Base-by-base conservation (phyloP, 2,113 vertebrate genomes). In the Pseudopipra pipra region DNA sequence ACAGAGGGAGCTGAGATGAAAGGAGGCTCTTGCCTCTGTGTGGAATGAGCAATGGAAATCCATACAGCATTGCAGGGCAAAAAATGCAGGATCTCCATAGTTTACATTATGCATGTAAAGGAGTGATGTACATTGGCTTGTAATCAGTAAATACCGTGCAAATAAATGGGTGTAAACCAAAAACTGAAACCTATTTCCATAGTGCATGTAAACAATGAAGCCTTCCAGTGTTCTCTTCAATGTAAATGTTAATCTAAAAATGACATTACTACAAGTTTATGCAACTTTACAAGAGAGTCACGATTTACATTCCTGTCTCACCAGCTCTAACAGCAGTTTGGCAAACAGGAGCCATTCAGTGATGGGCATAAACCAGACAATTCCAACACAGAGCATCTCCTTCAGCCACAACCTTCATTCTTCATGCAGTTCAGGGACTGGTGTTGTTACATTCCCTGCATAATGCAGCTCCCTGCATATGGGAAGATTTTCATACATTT, bases 1-100 rank as follows among this genome's bases (percentile, higher is more conserved):
- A 92, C 87, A 89, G 94, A 89, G 85, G 76, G 94, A 95, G 74
- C 81, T 75, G 93, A 97, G 96, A 97, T 95, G 92, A 97, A 96
- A 96, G 84, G 89, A 94, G 58, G 52, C 70, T 87, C 77, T 95
- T 70, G 41, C 56, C 87, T 92, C 82, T 11, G 3, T 58, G 86
- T 79, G 73, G 90, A 88, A 94, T 85, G 80, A 94, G 61, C 63
- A 87, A 10, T 62, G 49, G 93, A 12, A 96, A 95, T 80, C 80
- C 15, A 33, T 44, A 46, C 61, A 62, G 84, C 24, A 33, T 28
- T 56, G 70, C 39, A 68, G 33, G 87, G 74, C 87, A 86, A 92
- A 95, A 94, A 66, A 47, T 9, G 41, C 3, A 4, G 46, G 76
- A 70, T 84, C 77, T 81, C 75, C 75, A 63, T 72, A 41, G 82